Conservation (phyloP, 2,113 vertebrate species). For the Labrus mixtus region DNA sequence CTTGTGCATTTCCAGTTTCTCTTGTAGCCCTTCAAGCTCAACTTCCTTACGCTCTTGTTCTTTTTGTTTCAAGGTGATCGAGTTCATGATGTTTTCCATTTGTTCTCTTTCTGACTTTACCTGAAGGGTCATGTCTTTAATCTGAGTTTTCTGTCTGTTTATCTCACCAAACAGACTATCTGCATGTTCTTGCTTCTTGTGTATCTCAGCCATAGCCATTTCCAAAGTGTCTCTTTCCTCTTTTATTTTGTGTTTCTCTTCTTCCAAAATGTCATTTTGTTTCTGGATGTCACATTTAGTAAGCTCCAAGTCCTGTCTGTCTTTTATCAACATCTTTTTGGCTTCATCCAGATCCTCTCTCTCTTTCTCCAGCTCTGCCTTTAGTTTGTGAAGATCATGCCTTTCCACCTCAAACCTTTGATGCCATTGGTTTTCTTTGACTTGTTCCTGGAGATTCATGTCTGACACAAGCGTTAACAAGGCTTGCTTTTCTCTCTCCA, state of each 20-base stretch:
- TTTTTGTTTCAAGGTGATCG: neutral
- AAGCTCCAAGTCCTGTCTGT: constrained; percentile 19
- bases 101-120: neutral
- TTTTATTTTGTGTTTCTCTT: constrained; percentile 14
- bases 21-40: neutral
- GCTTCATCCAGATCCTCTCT: neutral
- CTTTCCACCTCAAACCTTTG: neutral
- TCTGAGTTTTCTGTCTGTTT: constrained; percentile 9
- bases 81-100: neutral
- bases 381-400: neutral
- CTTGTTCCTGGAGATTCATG: neutral
- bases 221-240: neutral
- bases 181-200: neutral
- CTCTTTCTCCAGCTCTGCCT: neutral
- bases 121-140: constrained; percentile 2
- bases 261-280: constrained; percentile 7
- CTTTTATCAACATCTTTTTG: neutral
- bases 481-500: neutral
- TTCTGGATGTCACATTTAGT: neutral
- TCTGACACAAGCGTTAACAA: neutral
- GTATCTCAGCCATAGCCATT: neutral
- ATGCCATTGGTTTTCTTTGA: neutral
- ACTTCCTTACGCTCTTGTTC: constrained; percentile 20
- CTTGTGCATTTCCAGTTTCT: neutral
- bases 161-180: constrained; percentile 9